Evolutionary conservation across 2,113 vertebrate species (phyloP), one percentile per base, ranked within the genome.

Genomic region (Lipotes vexillifer): DNA sequence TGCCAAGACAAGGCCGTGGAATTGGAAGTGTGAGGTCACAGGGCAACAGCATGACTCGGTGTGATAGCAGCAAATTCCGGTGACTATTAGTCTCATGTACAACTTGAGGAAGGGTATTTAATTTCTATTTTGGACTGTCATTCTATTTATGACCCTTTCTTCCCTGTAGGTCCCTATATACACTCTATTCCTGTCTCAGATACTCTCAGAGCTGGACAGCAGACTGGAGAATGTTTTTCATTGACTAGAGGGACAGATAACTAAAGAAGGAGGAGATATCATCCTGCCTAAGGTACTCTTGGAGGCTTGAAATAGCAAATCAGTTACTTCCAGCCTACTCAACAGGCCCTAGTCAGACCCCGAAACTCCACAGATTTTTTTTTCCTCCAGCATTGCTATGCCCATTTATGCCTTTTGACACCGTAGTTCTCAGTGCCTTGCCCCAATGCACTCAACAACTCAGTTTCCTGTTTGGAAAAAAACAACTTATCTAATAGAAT

Each of bases 1-100:
- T 96, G 81, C 93, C 74, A 84, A 97, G 95, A 97, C 93, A 94
- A 95, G 96, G 95, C 92, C 87, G 71, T 93, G 81, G 75, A 74
- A 75, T 63, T 75, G 36, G 55, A 96, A 93, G 38, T 55, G 75
- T 90, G 80, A 96, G 94, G 97, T 97, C 85, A 98, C 74, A 78
- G 88, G 97, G 82, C 80, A 72, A 90, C 29, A 91, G 88, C 74
- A 88, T 52, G 80, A 90, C 91, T 90, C 29, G 2, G 17, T 65
- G 77, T 82, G 63, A 90, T 59, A 97, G 96, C 93, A 97, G 97
- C 94, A 96, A 87, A 94, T 94, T 95, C 83, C 49, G 8, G 88
- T 95, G 69, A 81, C 66, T 78, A 41, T 83, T 80, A 49, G 31
- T 88, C 75, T 94, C 57, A 52, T 13, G 25, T 65, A 21, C 55